Conservation (phyloP, 2,797 vertebrate genomes). For the Fundulus diaphanus region DNA sequence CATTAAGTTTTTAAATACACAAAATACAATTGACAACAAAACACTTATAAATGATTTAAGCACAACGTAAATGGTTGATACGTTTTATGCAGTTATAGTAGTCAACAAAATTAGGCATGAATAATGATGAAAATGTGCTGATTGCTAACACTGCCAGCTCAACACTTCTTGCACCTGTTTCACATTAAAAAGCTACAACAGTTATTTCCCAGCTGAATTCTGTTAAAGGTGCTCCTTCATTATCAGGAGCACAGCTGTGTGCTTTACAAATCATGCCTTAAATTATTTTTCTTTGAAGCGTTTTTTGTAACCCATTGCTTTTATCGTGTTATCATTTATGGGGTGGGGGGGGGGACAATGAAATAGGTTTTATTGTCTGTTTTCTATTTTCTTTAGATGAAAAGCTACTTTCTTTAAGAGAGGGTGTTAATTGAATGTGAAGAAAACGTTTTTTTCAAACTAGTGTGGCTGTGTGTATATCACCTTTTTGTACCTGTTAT, state of each 20-base stretch:
- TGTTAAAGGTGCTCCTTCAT: not conserved
- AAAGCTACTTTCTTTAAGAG: not conserved
- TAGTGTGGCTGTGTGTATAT: too few relatives aligned
- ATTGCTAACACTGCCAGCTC: slow-evolving; percentile 26
- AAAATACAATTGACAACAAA: not conserved
- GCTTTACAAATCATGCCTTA: not conserved
- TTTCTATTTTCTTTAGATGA: not conserved
- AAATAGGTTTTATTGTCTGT: too few relatives aligned
- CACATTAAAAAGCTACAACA: slow-evolving; percentile 25
- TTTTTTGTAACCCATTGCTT: not conserved
- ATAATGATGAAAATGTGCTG: slow-evolving; percentile 23
- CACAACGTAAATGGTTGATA: not conserved
- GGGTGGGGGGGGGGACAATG: too few relatives aligned
- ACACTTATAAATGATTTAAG: not conserved
- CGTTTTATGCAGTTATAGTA: not conserved
- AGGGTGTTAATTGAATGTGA: too few relatives aligned
- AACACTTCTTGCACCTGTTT: slow-evolving; percentile 36
- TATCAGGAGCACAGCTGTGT: not conserved
- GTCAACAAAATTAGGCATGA: not conserved
- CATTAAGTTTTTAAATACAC: not conserved
- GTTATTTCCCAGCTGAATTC: slow-evolving; percentile 16
- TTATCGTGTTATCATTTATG: not conserved
- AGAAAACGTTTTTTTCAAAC: too few relatives aligned
- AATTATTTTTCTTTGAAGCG: not conserved
- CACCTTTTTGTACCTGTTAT: too few relatives aligned